A percentile compares a stretch with the other conserved stretches of the same genome.
Evolutionary conservation across 1,140 invertebrate genomes (phyloP).

Genomic region (Lepidostoma basale): DNA sequence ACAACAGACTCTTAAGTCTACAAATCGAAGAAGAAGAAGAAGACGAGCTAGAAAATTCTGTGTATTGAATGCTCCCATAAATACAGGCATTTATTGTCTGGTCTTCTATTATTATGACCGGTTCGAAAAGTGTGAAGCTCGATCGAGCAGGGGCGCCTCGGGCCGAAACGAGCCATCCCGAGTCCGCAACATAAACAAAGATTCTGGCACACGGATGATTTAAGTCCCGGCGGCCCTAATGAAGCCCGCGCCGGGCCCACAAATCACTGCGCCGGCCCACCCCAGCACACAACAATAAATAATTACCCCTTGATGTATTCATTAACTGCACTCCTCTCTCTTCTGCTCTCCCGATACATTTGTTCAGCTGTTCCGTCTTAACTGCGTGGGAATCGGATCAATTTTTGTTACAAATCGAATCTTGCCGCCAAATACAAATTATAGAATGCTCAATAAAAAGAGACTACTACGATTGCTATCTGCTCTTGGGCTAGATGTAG

Average conservation of each 20-base stretch:
- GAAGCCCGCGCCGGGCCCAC: slow-evolving; percentile 9
- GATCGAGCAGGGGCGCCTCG: slow-evolving; percentile 9
- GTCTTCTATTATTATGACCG: not conserved
- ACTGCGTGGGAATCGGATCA: not conserved
- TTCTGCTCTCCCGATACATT: slow-evolving; percentile 10
- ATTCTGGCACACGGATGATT: slow-evolving; percentile 26
- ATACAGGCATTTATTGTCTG: too few species aligned
- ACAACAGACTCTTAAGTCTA: too few species aligned
- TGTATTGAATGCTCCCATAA: too few species aligned
- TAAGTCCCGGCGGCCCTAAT: slow-evolving; percentile 9
- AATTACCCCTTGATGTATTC: slow-evolving; percentile 44
- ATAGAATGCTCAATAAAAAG: too few species aligned
- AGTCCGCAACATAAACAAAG: slow-evolving; percentile 19
- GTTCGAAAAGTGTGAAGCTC: slow-evolving; percentile 1
- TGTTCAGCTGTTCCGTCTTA: not conserved
- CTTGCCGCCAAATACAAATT: too few species aligned
- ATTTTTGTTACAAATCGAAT: too few species aligned
- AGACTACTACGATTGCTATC: too few species aligned
- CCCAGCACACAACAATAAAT: slow-evolving; percentile 34
- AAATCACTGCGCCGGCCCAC: slow-evolving; percentile 38
- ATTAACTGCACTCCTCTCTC: slow-evolving; percentile 31
- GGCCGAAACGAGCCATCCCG: slow-evolving; percentile 9
- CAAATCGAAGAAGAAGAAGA: too few species aligned
- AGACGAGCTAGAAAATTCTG: too few species aligned
- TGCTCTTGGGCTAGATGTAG: too few species aligned